These are phyloP conservation scores for Brachypodius melanocephalos DNA, from an alignment of 2,113 vertebrate genomes.

Conservation along the genomic window DNA sequence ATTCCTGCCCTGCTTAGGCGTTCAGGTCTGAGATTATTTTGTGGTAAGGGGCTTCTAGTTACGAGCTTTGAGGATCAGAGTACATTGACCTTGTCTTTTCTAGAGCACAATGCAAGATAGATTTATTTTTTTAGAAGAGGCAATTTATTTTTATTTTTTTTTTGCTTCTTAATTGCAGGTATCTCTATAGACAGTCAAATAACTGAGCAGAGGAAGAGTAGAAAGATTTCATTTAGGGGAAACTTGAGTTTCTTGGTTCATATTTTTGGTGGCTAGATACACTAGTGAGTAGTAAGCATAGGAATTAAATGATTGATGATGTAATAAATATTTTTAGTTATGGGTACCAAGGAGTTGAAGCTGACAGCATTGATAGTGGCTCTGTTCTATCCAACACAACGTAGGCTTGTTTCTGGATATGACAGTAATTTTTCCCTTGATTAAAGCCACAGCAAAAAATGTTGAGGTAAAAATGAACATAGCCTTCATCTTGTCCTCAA, in stretches of 20 bases:
- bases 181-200: slow-evolving; percentile 8
- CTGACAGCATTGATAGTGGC: background rate
- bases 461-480: background rate
- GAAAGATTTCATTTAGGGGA: background rate
- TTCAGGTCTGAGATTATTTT: slow-evolving; percentile 1
- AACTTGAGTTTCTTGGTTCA: background rate
- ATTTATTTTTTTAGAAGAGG: slow-evolving; percentile 37
- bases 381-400: background rate
- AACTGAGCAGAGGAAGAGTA: slow-evolving; percentile 19
- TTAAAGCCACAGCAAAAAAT: slow-evolving; percentile 6
- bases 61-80: background rate
- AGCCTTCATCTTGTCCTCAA: background rate
- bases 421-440: background rate
- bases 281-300: background rate
- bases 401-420: background rate
- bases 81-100: slow-evolving; percentile 16
- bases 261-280: slow-evolving; percentile 18
- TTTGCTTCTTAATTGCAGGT: slow-evolving; percentile 2
- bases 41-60: slow-evolving; percentile 21
- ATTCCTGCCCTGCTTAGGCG: background rate
- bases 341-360: background rate
- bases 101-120: slow-evolving; percentile 31
- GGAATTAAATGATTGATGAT: background rate
- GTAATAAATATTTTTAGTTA: background rate
- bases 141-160: slow-evolving; percentile 2